A percentile compares a stretch with the other conserved stretches of the same genome.
Conservation (phyloP, 2,888 invertebrate species). For the Caenorhabditis doughertyi region DNA sequence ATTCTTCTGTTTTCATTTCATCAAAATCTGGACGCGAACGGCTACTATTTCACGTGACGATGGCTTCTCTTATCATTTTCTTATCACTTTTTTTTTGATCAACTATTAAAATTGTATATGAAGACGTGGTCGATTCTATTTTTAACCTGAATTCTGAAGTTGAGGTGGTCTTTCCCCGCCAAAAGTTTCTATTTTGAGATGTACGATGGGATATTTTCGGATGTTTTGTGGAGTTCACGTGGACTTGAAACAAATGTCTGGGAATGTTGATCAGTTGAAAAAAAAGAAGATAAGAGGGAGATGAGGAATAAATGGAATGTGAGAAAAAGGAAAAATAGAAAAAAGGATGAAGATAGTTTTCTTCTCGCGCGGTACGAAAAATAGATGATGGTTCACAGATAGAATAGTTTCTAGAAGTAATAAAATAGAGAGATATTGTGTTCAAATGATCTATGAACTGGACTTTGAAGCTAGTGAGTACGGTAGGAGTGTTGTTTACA, state of each 20-base stretch:
- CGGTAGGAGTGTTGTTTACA: not conserved
- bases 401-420: not conserved
- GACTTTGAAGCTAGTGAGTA: not conserved
- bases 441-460: slow-evolving; percentile 23
- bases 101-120: slow-evolving; percentile 19
- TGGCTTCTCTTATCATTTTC: not conserved
- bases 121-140: slow-evolving; percentile 10
- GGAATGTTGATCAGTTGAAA: not conserved
- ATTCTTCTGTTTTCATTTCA: slow-evolving; percentile 3
- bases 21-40: too few relatives aligned
- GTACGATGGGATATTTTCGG: not conserved
- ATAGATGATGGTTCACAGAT: not conserved
- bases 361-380: slow-evolving; percentile 3
- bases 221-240: not conserved
- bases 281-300: not conserved
- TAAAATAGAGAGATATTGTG: not conserved
- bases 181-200: not conserved
- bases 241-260: not conserved
- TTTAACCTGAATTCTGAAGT: not conserved
- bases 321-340: slow-evolving; percentile 13
- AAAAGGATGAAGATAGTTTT: slow-evolving; percentile 5
- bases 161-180: too few relatives aligned
- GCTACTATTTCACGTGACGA: slow-evolving; percentile 26
- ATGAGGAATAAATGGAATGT: slow-evolving; percentile 10
- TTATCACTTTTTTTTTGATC: slow-evolving; percentile 20